These are phyloP conservation scores for Drosophila subobscura DNA, from an alignment of 1,140 invertebrate genomes.

Conservation along the genomic window DNA sequence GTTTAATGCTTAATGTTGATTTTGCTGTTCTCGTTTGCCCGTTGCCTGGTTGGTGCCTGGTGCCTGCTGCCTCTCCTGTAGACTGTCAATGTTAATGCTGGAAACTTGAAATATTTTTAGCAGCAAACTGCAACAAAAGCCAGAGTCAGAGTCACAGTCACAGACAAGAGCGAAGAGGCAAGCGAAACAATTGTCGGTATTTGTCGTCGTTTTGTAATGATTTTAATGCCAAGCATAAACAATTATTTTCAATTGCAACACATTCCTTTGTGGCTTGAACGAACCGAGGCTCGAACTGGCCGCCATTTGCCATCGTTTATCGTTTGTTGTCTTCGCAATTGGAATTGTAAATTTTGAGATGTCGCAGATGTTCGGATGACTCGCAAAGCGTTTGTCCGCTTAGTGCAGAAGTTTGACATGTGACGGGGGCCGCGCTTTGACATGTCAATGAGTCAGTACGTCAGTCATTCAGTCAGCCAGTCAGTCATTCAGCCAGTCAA, in stretches of 20 bases:
- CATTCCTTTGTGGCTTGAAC: constrained; percentile 70
- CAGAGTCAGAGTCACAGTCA: not conserved
- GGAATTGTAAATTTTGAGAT: constrained; percentile 71
- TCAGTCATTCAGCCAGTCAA: constrained; percentile 22
- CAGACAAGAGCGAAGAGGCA: not conserved
- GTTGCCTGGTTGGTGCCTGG: constrained; percentile 68
- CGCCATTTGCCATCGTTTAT: constrained; percentile 54
- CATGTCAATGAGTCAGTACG: constrained; percentile 40
- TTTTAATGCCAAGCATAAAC: constrained; percentile 78
- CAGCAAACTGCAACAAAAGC: constrained; percentile 18
- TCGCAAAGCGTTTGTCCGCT: constrained; percentile 15
- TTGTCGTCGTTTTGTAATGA: constrained; percentile 71
- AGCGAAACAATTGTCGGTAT: constrained; percentile 24
- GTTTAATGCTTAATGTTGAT: constrained; percentile 48
- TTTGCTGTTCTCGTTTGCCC: constrained; percentile 58
- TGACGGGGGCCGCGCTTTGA: constrained; percentile 4
- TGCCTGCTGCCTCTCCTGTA: not conserved
- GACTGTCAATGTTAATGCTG: constrained; percentile 74
- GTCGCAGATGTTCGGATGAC: constrained; percentile 67
- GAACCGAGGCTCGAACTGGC: constrained; percentile 21
- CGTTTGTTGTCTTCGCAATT: constrained; percentile 53
- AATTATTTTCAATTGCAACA: constrained; percentile 79
- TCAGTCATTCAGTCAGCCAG: constrained; percentile 46
- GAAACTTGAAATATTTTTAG: constrained; percentile 63
- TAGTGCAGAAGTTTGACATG: constrained; percentile 17